Base-by-base conservation (phyloP, 2,888 invertebrate genomes). In the Scelioninae gen. 1 region DNA sequence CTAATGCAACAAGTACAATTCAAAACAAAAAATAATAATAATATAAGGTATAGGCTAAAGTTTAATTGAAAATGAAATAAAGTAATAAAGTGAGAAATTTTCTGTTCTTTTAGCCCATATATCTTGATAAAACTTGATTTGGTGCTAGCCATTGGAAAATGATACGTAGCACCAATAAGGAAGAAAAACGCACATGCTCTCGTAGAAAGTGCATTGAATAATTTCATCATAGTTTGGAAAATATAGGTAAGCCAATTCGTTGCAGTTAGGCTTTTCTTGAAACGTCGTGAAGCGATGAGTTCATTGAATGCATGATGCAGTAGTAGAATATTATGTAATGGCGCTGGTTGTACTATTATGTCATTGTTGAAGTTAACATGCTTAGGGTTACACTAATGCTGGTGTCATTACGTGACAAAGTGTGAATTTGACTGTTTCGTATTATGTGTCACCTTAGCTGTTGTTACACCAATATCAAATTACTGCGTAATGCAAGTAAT, bases 391-490 rank as follows among this genome's bases (percentile, higher is more conserved):
- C 63, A 29, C 56, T 75, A 75, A 69, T 51, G 75, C 29, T 69
- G 63, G 63, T 53, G 58, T 68, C 69, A 75, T 81, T 81, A 65
- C 81, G 75, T 76, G 75, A 75, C 63, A 56, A 71, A 75, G 81
- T 75, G 81, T 58, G 51, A 75, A 75, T 81, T 62, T 29, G 43
- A 74, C 51, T 72, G 66, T 72, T 55, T 72, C 43, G 55, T 40
- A 74, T 60, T 62, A 74, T 79, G 79, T 15, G 79, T 66, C 79
- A 74, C 29, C 53, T 60, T 55, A 58, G 34, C 34, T 31, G 65
- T 60, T 79, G 65, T 71, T 63, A 69, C 65, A 34, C 29, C 78
- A 53, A 79, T 66, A 66, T 60, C 47, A 47, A 53, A 69, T 77
- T 69, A 77, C 55, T 29, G 38, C 68, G 58, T 60, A 76, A 68